Base-by-base conservation (phyloP, 2,888 invertebrate genomes). In the Toxonevra muliebris region DNA sequence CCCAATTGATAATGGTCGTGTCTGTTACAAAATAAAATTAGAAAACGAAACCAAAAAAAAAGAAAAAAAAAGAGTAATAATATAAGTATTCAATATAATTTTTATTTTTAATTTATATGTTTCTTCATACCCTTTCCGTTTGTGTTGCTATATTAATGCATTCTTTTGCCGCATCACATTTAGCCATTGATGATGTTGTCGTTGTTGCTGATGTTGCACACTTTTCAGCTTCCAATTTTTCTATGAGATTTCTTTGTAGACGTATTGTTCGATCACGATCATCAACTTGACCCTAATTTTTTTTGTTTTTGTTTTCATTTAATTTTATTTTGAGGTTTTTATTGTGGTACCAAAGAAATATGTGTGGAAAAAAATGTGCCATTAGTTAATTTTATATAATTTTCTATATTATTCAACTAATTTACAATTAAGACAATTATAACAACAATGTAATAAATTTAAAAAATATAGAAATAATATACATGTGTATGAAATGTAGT, bases 191-290 rank as follows among this genome's bases (percentile, higher is more conserved):
- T 59, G 30, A 30, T 30, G 30, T 30, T 30, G 30, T 30, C 30
- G 30, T 30, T 30, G 30, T 30, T 30, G 30, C 30, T 30, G 53
- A 61, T 68, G 72, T 70, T 77, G 77, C 48, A 68, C 75, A 69
- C 74, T 76, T 83, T 76, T 84, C 84, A 58, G 80, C 79, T 77
- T 85, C 84, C 69, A 85, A 86, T 81, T 89, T 88, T 79, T 89
- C 87, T 88, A 93, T 90, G 85, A 92, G 90, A 79, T 91, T 90
- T 86, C 94, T 93, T 83, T 95, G 87, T 80, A 91, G 88, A 80
- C 91, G 90, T 85, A 95, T 93, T 80, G 92, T 90, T 74, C 92
- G 89, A 84, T 95, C 94, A 80, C 92, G 92, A 85, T 96, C 95
- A 82, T 95, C 94, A 79, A 95, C 86, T 87, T 95, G 94, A 78